These are phyloP conservation scores for Lycaena phlaeas DNA, from an alignment of 2,888 invertebrate genomes.

Conservation along the genomic window DNA sequence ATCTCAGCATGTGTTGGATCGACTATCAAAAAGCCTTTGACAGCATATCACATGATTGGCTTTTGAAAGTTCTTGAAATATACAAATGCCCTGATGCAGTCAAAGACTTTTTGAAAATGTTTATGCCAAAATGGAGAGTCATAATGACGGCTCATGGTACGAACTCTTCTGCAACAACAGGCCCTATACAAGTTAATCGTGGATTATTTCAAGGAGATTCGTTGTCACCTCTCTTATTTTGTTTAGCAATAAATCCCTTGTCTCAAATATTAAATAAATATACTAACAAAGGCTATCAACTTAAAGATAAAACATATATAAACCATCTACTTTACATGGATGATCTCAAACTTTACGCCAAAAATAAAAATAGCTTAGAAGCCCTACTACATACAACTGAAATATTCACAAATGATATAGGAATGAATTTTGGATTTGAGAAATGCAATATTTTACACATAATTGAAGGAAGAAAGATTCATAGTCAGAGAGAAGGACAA, in stretches of 20 bases:
- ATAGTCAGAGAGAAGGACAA: slow-evolving; percentile 9
- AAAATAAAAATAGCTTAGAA: slow-evolving; percentile 14
- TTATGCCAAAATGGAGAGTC: slow-evolving; percentile 10
- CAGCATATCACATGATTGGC: slow-evolving; percentile 10
- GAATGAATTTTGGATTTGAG: slow-evolving; percentile 10
- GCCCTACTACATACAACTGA: slow-evolving; percentile 10
- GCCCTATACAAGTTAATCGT: slow-evolving; percentile 10
- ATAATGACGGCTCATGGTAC: slow-evolving; percentile 12
- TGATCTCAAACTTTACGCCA: slow-evolving; percentile 18
- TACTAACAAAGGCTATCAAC: slow-evolving; percentile 15
- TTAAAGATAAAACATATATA: slow-evolving; percentile 12
- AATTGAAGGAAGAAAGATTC: too few relatives aligned
- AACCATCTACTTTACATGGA: slow-evolving; percentile 19
- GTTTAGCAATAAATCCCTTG: slow-evolving; percentile 16
- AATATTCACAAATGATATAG: slow-evolving; percentile 17
- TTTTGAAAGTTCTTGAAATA: slow-evolving; percentile 2
- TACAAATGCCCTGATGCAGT: slow-evolving; percentile 8
- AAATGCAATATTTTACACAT: slow-evolving; percentile 15
- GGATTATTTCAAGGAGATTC: slow-evolving; percentile 15
- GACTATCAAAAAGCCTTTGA: slow-evolving; percentile 14
- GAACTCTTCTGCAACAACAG: slow-evolving; percentile 6
- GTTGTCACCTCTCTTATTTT: slow-evolving; percentile 16
- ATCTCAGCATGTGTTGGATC: slow-evolving; percentile 13
- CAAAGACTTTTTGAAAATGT: background rate
- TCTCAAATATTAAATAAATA: slow-evolving; percentile 16